Evolutionary conservation across 2,888 invertebrate species (phyloP).

Genomic region (Meiosimyza platycephala): DNA sequence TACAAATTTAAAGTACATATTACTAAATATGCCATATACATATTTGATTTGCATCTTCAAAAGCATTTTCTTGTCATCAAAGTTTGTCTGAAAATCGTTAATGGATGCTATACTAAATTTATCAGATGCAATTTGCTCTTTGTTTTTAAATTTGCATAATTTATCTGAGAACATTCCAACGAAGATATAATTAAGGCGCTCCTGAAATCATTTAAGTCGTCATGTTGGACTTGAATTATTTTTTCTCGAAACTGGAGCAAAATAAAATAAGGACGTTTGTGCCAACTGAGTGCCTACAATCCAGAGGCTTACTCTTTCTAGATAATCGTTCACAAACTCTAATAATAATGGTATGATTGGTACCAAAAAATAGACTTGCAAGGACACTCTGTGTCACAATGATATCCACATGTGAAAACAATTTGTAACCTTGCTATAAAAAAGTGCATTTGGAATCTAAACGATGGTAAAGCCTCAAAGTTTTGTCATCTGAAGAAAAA

Average conservation of each 20-base stretch:
- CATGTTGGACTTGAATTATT: slow-evolving; percentile 1
- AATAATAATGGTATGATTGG: background rate
- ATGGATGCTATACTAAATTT: slow-evolving; percentile 48
- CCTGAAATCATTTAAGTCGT: slow-evolving; percentile 10
- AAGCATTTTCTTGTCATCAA: slow-evolving; percentile 45
- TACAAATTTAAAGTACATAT: no score
- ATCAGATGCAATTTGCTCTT: slow-evolving; percentile 45
- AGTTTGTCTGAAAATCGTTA: slow-evolving; percentile 50
- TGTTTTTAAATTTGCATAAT: slow-evolving; percentile 28
- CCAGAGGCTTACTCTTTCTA: slow-evolving; percentile 40
- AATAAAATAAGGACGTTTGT: slow-evolving; percentile 25
- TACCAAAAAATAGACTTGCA: background rate
- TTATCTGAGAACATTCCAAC: slow-evolving; percentile 40
- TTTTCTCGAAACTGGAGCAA: slow-evolving; percentile 34
- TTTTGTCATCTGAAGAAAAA: no score
- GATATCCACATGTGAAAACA: slow-evolving; percentile 46
- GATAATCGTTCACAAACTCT: slow-evolving; percentile 31
- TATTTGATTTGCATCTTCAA: slow-evolving; percentile 38
- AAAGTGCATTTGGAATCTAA: slow-evolving; percentile 11
- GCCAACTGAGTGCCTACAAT: slow-evolving; percentile 41
- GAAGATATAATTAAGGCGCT: slow-evolving; percentile 8
- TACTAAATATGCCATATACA: no score
- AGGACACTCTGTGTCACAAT: slow-evolving; percentile 34
- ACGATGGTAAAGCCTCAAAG: no score
- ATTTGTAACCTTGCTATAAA: slow-evolving; percentile 48